Conservation (phyloP, 1,140 invertebrate species). For the Solen grandis region DNA sequence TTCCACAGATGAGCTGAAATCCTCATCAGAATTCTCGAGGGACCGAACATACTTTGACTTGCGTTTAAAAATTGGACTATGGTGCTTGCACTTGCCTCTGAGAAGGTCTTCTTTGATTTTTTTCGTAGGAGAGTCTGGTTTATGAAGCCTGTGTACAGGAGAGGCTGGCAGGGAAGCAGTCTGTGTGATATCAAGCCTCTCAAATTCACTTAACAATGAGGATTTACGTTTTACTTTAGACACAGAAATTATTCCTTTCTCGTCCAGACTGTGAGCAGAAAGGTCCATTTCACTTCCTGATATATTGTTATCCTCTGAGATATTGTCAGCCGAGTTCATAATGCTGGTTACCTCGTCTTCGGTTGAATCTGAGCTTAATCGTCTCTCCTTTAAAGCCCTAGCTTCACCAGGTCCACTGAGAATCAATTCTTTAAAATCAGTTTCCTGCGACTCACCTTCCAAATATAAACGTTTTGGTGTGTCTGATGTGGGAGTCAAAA, state of each 20-base stretch:
- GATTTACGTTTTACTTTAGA: conserved; percentile 28
- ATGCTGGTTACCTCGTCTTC: conserved; percentile 35
- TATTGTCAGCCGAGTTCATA: background rate
- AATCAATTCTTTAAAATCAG: conserved; percentile 6
- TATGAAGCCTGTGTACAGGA: conserved; percentile 65
- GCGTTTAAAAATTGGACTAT: conserved; percentile 72
- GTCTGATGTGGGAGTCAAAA: conserved; percentile 60
- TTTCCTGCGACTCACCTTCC: conserved; percentile 53
- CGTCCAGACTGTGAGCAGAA: background rate
- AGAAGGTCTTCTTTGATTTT: conserved; percentile 69
- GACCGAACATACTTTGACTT: conserved; percentile 77
- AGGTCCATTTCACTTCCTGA: background rate
- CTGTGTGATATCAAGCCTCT: conserved; percentile 67
- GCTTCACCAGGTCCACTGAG: conserved; percentile 15
- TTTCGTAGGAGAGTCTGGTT: conserved; percentile 64
- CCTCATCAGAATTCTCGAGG: conserved; percentile 93
- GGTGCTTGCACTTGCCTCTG: conserved; percentile 70
- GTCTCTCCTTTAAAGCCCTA: background rate
- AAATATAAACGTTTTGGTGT: conserved; percentile 72
- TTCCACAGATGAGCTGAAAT: conserved; percentile 84
- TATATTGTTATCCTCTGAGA: conserved; percentile 6
- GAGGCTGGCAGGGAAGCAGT: conserved; percentile 76
- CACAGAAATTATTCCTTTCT: background rate
- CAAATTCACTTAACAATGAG: conserved; percentile 43
- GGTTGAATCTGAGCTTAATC: conserved; percentile 46